Percentiles rank a stretch among this genome's conserved stretches.
These are phyloP conservation scores for Phyllostomus discolor DNA, from an alignment of 2,113 vertebrate genomes.

Conservation along the genomic window DNA sequence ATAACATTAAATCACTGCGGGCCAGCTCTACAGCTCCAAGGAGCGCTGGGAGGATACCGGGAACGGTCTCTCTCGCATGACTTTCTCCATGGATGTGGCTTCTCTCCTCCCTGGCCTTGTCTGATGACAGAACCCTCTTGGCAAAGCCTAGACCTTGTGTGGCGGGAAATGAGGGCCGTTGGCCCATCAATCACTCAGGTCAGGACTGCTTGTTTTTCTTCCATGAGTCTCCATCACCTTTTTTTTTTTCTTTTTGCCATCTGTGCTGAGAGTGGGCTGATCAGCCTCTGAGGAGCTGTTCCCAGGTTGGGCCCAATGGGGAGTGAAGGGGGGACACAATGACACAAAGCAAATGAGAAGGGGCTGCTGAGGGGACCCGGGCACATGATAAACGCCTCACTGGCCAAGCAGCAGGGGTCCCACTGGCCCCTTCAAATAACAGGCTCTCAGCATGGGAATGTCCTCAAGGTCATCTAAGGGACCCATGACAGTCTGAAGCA, in stretches of 20 bases:
- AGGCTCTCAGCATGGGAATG: background rate
- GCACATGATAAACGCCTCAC: accelerated
- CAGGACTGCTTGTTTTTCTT: background rate
- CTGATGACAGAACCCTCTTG: background rate
- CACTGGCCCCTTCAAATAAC: background rate
- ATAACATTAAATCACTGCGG: background rate
- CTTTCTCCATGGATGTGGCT: background rate
- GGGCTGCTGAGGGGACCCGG: background rate
- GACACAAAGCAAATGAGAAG: accelerated
- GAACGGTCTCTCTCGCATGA: accelerated
- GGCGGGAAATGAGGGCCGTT: background rate
- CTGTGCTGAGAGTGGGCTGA: background rate
- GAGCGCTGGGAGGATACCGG: background rate
- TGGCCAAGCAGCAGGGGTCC: no score
- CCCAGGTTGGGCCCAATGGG: background rate
- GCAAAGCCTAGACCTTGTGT: background rate
- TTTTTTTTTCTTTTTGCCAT: background rate
- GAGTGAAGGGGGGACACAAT: background rate
- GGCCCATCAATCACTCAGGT: background rate
- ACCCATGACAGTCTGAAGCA: background rate
- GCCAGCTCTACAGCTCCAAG: background rate
- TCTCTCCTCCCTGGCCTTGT: background rate
- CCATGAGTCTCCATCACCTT: background rate
- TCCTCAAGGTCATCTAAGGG: background rate
- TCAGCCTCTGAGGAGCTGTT: background rate